Percentiles rank a stretch among this genome's conserved stretches.
phyloP scores from a whole-genome alignment of 2,888 invertebrate species.

The Nymphalis c-album region DNA sequence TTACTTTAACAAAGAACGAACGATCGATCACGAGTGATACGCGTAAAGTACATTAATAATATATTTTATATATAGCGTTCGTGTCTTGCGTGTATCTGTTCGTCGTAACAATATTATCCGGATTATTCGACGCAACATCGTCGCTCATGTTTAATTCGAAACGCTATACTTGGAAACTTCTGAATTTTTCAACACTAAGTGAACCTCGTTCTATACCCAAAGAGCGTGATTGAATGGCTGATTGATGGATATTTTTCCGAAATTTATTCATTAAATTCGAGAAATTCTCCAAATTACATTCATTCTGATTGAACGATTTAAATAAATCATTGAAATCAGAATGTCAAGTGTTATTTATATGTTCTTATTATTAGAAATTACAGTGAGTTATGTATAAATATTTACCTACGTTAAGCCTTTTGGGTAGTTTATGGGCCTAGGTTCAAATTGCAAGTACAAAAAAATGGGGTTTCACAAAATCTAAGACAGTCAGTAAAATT shows the following conservation, averaged over 20 bases:
- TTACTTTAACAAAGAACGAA: no score
- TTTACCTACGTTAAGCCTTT: no score
- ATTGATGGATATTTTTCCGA: conserved; percentile 1
- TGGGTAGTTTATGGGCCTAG: no score
- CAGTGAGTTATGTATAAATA: no score
- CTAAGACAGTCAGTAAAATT: no score
- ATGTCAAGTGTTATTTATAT: background rate
- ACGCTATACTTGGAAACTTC: background rate
- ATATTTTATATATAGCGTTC: background rate
- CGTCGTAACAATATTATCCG: conserved; percentile 14
- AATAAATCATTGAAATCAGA: conserved; percentile 2
- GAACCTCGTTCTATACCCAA: background rate
- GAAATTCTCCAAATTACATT: background rate
- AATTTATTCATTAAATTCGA: conserved; percentile 4
- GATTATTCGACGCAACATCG: conserved; percentile 4
- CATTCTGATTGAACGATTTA: background rate
- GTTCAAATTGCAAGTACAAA: no score
- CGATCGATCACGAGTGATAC: no score
- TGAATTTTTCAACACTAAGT: conserved; percentile 7
- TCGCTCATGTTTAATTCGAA: conserved; percentile 16
- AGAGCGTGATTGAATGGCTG: conserved; percentile 1
- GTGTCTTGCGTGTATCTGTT: background rate
- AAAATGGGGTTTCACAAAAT: no score
- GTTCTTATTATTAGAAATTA: no score
- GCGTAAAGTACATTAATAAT: no score